Conservation (phyloP, 2,888 invertebrate species). For the Phaonia tiefii region DNA sequence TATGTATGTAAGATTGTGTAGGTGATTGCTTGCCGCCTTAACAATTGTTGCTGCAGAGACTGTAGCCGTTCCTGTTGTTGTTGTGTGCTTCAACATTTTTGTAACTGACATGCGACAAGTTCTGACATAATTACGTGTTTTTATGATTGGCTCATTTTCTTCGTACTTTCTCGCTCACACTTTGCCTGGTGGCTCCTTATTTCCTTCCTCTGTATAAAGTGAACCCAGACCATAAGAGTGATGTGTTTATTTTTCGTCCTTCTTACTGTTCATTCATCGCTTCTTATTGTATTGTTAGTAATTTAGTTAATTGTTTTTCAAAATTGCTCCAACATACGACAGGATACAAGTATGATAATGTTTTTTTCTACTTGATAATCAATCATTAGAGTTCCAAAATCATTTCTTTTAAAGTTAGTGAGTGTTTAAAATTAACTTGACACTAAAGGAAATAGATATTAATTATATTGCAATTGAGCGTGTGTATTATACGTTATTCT, state of each 20-base stretch:
- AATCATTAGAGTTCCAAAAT: slow-evolving; percentile 35
- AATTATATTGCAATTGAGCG: not conserved
- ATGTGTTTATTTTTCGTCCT: not conserved
- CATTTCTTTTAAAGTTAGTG: slow-evolving; percentile 2
- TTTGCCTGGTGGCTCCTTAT: not conserved
- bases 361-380: slow-evolving; percentile 28
- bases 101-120: slow-evolving; percentile 50
- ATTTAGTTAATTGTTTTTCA: slow-evolving; percentile 47
- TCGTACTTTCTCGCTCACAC: not conserved
- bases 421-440: slow-evolving; percentile 10
- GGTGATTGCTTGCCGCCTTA: not conserved
- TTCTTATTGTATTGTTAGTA: slow-evolving; percentile 7
- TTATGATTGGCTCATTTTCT: slow-evolving; percentile 30
- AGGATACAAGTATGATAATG: slow-evolving; percentile 18
- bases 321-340: slow-evolving; percentile 3
- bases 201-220: not conserved
- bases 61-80: not conserved
- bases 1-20: not conserved
- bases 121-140: slow-evolving; percentile 51
- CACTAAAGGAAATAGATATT: not conserved
- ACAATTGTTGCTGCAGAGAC: too few species aligned
- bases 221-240: not conserved
- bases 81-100: not conserved
- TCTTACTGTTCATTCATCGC: not conserved
- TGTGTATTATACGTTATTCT: too few species aligned